phyloP scores from a whole-genome alignment of 2,113 vertebrate genomes.

The Larimichthys polyactis region DNA sequence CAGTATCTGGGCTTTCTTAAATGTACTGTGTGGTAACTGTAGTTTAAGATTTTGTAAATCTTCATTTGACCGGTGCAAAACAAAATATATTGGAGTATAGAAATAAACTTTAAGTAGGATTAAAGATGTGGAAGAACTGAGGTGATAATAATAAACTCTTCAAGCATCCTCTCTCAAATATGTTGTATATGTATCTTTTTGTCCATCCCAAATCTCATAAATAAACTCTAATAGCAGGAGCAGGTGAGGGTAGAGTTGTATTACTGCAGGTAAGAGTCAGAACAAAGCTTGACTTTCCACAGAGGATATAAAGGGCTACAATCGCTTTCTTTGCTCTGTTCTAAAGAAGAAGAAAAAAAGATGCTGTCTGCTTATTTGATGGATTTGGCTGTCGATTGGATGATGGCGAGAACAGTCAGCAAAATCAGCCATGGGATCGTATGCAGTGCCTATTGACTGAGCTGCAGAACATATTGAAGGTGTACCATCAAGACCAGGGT shows the following conservation, averaged over 20 bases:
- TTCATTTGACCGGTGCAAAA: not conserved
- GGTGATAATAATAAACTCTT: constrained; percentile 12
- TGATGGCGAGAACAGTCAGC: constrained; percentile 39
- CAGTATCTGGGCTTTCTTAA: not conserved
- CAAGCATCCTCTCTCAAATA: constrained; percentile 8
- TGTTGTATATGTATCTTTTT: not conserved
- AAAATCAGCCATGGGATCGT: constrained; percentile 35
- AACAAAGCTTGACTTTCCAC: constrained; percentile 10
- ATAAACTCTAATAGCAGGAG: not conserved
- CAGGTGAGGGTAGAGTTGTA: constrained; percentile 8
- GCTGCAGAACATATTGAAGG: not conserved
- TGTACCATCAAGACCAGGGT: constrained; percentile 12
- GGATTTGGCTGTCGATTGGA: not conserved
- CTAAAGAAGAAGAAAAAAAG: not conserved
- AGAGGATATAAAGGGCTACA: constrained; percentile 32
- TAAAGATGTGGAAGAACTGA: not conserved
- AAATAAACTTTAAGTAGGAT: not conserved
- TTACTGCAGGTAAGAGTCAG: not conserved
- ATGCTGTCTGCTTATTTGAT: constrained; percentile 15
- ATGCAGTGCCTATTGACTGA: not conserved
- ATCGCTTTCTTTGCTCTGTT: constrained; percentile 24
- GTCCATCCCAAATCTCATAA: not conserved
- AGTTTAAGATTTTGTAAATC: not conserved
- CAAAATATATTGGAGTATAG: not conserved
- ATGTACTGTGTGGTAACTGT: not conserved